These are phyloP conservation scores for Lymantria monacha DNA, from an alignment of 2,888 invertebrate genomes.

Conservation along the genomic window DNA sequence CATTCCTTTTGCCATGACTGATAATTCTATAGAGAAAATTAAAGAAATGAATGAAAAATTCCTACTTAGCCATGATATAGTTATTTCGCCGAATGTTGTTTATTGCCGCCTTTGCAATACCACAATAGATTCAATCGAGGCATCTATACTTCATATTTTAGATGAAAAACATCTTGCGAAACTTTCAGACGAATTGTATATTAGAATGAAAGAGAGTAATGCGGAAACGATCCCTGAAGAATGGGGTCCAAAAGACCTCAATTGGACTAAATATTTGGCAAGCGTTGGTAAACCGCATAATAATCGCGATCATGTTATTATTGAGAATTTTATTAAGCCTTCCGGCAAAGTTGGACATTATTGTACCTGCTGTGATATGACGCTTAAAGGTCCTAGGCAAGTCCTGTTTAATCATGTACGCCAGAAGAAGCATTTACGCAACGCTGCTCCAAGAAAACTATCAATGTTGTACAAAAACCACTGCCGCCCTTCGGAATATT, in stretches of 20 bases:
- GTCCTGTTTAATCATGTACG: constrained; percentile 75
- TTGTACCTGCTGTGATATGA: constrained; percentile 74
- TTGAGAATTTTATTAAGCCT: constrained; percentile 73
- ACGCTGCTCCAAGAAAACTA: constrained; percentile 70
- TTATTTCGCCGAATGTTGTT: constrained; percentile 39
- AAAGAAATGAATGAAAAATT: constrained; percentile 67
- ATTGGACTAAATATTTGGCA: constrained; percentile 73
- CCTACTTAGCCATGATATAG: constrained; percentile 54
- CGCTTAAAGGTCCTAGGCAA: constrained; percentile 70
- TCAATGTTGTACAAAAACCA: constrained; percentile 64
- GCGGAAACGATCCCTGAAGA: constrained; percentile 68
- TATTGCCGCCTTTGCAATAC: constrained; percentile 60
- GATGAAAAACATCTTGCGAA: constrained; percentile 70
- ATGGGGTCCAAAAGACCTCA: constrained; percentile 73
- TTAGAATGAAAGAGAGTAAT: constrained; percentile 55
- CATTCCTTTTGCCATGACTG: constrained; percentile 57
- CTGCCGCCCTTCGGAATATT: constrained; percentile 70
- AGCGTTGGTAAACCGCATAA: constrained; percentile 69
- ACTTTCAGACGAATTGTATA: constrained; percentile 65
- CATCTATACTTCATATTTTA: constrained; percentile 60
- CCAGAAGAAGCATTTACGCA: constrained; percentile 73
- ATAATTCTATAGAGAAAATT: constrained; percentile 57
- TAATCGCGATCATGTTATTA: constrained; percentile 66
- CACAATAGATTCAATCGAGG: constrained; percentile 52
- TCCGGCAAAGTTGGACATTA: constrained; percentile 71